These are phyloP conservation scores for Drosophila melanosoma DNA, from an alignment of 2,888 invertebrate species.

Conservation along the genomic window DNA sequence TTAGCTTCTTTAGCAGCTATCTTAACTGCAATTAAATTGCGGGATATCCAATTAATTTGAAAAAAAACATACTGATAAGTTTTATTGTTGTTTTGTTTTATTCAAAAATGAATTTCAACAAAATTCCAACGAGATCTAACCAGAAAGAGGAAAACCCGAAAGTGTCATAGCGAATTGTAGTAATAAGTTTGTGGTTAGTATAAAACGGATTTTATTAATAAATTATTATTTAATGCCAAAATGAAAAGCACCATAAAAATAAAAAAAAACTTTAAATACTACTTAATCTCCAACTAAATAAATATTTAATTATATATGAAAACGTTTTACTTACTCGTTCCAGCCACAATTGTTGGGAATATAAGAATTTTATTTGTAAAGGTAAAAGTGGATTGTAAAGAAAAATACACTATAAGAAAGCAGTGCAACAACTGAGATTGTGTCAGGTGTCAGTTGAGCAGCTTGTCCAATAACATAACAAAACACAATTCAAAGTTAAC, in stretches of 20 bases:
- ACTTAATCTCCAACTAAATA: not conserved
- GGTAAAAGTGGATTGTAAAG: not conserved
- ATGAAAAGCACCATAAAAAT: not conserved
- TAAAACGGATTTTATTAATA: not conserved
- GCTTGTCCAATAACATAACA: conserved; percentile 22
- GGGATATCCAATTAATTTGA: not conserved
- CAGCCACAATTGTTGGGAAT: not conserved
- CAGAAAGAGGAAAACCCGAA: not conserved
- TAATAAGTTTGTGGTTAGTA: not conserved
- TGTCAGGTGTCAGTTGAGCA: conserved; percentile 31
- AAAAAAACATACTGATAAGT: not conserved
- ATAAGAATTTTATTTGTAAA: not conserved
- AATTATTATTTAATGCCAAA: too few species aligned
- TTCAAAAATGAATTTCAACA: not conserved
- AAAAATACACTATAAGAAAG: not conserved
- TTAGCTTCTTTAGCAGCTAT: not conserved
- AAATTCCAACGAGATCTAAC: not conserved
- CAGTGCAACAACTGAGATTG: conserved; percentile 27
- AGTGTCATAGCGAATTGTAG: not conserved
- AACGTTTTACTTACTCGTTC: not conserved
- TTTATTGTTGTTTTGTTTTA: not conserved
- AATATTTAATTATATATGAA: not conserved
- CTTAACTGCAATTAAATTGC: not conserved
- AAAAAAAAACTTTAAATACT: not conserved
- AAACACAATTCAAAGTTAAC: conserved; percentile 21